Conservation (phyloP, 2,888 invertebrate species). For the Agrilus cyanescens region DNA sequence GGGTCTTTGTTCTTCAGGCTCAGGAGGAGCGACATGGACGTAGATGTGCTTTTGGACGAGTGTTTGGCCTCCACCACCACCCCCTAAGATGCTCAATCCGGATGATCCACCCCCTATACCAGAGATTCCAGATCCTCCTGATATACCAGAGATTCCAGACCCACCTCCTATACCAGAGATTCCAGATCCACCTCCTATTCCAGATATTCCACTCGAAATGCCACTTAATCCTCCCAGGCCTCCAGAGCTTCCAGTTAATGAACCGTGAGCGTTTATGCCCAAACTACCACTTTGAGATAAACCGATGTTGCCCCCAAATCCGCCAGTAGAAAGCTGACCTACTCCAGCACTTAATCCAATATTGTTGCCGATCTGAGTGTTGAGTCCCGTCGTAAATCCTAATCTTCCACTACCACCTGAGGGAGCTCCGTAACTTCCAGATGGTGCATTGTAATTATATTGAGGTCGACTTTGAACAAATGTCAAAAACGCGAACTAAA, state of each 20-base stretch:
- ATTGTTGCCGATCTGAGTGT: slow-evolving; percentile 16
- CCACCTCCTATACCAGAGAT: slow-evolving; percentile 7
- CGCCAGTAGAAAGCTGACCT: slow-evolving; percentile 13
- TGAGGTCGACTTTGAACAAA: slow-evolving; percentile 48
- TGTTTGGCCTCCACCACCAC: slow-evolving; percentile 6
- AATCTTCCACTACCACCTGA: slow-evolving; percentile 19
- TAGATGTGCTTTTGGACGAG: slow-evolving; percentile 27
- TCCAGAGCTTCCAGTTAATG: slow-evolving; percentile 9
- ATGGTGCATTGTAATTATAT: slow-evolving; percentile 45
- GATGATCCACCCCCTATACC: slow-evolving; percentile 22
- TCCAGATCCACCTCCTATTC: slow-evolving; percentile 9
- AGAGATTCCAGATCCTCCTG: too few relatives aligned
- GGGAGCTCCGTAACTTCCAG: slow-evolving; percentile 36
- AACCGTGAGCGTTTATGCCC: slow-evolving; percentile 12
- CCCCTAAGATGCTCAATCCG: slow-evolving; percentile 15
- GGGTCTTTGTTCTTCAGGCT: slow-evolving; percentile 21
- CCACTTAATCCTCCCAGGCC: slow-evolving; percentile 11
- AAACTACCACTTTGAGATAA: slow-evolving; percentile 5
- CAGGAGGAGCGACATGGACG: slow-evolving; percentile 30
- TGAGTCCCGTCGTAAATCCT: slow-evolving; percentile 29
- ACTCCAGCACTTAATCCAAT: slow-evolving; percentile 8
- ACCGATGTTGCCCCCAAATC: slow-evolving; percentile 3
- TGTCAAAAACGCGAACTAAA: slow-evolving; percentile 33
- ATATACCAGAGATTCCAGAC: slow-evolving; percentile 23
- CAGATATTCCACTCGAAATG: slow-evolving; percentile 10